phyloP scores from a whole-genome alignment of 2,113 vertebrate genomes.

The Crotalus tigris region DNA sequence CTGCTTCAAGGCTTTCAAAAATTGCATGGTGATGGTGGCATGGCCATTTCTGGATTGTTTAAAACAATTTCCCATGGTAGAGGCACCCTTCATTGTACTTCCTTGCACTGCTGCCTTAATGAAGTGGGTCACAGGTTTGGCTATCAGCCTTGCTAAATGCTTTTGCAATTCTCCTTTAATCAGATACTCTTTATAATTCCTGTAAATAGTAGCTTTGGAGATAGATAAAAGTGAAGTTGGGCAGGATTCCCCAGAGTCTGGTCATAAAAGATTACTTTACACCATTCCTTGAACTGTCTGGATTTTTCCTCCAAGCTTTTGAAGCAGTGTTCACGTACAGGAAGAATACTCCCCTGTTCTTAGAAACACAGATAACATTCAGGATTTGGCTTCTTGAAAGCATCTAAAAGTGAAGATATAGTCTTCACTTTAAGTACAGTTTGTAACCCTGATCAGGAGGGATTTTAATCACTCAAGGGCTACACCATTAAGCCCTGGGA shows the following conservation, averaged over 20 bases:
- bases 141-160: not conserved
- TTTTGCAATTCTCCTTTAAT: not conserved
- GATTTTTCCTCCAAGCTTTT: not conserved
- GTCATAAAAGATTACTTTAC: not conserved
- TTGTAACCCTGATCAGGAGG: not conserved
- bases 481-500: not conserved
- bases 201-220: not conserved
- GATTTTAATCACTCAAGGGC: not conserved
- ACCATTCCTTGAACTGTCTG: not conserved
- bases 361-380: not conserved
- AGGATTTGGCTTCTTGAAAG: not conserved
- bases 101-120: not conserved
- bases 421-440: not conserved
- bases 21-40: not conserved
- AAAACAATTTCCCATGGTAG: not conserved
- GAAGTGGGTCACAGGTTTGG: not conserved
- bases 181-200: not conserved
- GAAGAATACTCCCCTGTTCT: not conserved
- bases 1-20: not conserved
- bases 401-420: not conserved
- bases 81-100: not conserved
- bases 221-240: not conserved
- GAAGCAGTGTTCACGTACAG: not conserved
- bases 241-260: not conserved
- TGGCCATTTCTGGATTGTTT: not conserved